These are phyloP conservation scores for Idris sp. DNA, from an alignment of 1,140 invertebrate genomes.

Conservation along the genomic window DNA sequence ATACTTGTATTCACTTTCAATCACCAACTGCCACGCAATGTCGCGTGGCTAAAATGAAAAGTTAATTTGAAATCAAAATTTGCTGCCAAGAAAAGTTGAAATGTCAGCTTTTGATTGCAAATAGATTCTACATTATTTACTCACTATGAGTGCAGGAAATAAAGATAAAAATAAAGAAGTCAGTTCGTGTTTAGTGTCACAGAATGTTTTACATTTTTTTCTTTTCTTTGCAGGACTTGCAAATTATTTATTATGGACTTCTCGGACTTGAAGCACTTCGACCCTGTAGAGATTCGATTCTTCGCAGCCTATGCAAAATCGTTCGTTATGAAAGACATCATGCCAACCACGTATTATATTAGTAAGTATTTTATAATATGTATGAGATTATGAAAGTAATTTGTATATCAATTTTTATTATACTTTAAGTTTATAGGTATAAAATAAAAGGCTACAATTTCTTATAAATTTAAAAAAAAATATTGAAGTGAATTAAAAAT, in stretches of 20 bases:
- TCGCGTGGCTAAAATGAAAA: constrained; percentile 57
- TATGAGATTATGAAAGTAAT: too few relatives aligned
- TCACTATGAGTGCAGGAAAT: constrained; percentile 10
- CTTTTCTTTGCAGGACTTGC: constrained; percentile 82
- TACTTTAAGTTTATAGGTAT: too few relatives aligned
- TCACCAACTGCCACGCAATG: constrained; percentile 64
- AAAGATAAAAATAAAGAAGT: too few relatives aligned
- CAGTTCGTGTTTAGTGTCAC: too few relatives aligned
- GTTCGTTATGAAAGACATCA: constrained; percentile 87
- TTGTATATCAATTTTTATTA: too few relatives aligned
- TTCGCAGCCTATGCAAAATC: constrained; percentile 84
- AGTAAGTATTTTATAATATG: constrained; percentile 85
- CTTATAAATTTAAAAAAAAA: too few relatives aligned
- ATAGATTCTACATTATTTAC: constrained; percentile 25
- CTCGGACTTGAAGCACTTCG: constrained; percentile 86
- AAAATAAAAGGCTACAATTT: too few relatives aligned
- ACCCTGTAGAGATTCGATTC: constrained; percentile 83
- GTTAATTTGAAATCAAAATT: constrained; percentile 24
- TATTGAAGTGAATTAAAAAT: too few relatives aligned
- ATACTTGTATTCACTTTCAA: constrained; percentile 58
- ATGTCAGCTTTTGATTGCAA: constrained; percentile 9
- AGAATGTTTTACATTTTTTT: too few relatives aligned
- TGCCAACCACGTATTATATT: constrained; percentile 89
- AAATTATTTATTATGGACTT: constrained; percentile 87
- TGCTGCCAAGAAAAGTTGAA: constrained; percentile 6